Base-by-base conservation (phyloP, 2,797 vertebrate genomes). In the Anguilla pacifica region DNA sequence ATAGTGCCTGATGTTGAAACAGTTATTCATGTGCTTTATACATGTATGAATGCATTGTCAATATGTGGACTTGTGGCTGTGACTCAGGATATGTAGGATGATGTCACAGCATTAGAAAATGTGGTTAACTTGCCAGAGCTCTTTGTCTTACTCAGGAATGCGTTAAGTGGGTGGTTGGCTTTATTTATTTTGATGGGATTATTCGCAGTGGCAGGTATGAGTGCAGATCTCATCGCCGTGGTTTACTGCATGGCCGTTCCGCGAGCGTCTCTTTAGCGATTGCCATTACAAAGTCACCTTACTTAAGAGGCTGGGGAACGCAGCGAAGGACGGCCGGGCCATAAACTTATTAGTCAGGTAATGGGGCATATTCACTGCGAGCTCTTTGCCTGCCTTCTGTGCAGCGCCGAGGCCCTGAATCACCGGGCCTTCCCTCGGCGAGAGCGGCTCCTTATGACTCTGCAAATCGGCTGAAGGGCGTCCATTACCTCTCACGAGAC, bases 391-490 rank as follows among this genome's bases (percentile, higher is more conserved):
- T n/a, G 79, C 46, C 46, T 49, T 51, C 79, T 82, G 22, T 2
- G 79, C 46, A 25, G 22, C 39, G 79, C 19, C 25, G 43, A 49
- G 51, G 46, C 46, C 19, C 79, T 25, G 46, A 82, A 82, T 49
- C 79, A 25, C 46, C 19, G 22, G n/a, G 74, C 31, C 35, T 46
- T 79, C 28, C 28, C 31, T 19, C 74, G 22, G 53, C 31, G 28
- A 87, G 74, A 13, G 49, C 49, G 59, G 31, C 81, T 53, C 55
- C 86, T 83, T 91, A 87, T 85, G 79, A 77, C 49, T 70, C 55
- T 81, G 64, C 86, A 86, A 77, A 89, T 88, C 87, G 84, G 85
- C 81, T 77, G 61, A 53, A 82, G 85, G 87, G 86, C 90, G 81
- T 90, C 85, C 64, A 85, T 82, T 84, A 88, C 86, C 67, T 90